Conservation (phyloP, 37 sponge, comb jelly and placozoan genomes). For the Halichondria panicea region DNA sequence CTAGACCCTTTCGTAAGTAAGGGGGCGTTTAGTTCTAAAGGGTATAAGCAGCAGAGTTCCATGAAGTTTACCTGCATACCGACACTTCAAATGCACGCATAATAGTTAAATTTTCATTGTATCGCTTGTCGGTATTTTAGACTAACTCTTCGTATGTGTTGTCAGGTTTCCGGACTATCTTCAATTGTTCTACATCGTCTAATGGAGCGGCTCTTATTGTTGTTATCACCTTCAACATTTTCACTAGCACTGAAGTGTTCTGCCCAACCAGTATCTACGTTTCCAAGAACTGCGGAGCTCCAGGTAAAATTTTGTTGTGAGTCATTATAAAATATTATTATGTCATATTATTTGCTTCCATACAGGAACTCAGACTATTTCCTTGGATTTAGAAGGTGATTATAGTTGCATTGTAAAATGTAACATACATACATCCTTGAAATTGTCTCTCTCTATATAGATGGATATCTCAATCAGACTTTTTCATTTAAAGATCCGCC, state of each 20-base stretch:
- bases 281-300: neutral
- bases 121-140: neutral
- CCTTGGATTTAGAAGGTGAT: slow-evolving; percentile 4
- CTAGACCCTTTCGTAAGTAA: no score
- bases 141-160: neutral
- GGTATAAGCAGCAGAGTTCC: no score
- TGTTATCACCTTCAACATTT: neutral
- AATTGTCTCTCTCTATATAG: neutral
- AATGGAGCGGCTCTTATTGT: neutral
- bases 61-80: no score
- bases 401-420: neutral
- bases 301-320: neutral
- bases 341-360: no score
- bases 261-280: slow-evolving; percentile 29
- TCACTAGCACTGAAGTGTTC: neutral
- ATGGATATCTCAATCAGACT: neutral
- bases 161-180: slow-evolving; percentile 16
- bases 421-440: neutral
- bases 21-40: no score
- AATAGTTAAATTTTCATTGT: neutral
- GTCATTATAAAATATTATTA: neutral
- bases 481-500: neutral
- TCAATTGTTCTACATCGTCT: neutral
- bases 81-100: neutral
- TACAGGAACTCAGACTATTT: no score